Evolutionary conservation across 2,113 vertebrate species (phyloP), one percentile per base, ranked within the genome.

Genomic region (Stomatorhinus ivindoensis): DNA sequence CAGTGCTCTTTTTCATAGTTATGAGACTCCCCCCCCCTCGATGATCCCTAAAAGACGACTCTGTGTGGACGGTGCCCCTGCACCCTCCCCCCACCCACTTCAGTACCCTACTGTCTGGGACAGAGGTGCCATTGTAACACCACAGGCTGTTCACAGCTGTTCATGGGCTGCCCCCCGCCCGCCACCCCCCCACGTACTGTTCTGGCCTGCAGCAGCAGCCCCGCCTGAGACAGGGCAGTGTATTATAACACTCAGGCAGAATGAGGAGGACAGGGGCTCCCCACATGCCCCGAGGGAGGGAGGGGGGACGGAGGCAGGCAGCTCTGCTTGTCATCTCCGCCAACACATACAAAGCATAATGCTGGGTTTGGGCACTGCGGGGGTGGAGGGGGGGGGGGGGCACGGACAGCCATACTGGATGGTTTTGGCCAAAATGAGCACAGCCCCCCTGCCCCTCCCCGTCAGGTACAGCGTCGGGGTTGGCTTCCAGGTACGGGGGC

Each of bases 261-360:
- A 15, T 85, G 46, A 85, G 83, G 46, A 50, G 83, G 15, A 48
- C 42, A n/a, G 83, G 44, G 65, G 27, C 65, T 73, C 65, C n/a
- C 65, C n/a, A 31, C 10, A 27, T 35, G 27, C 11, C 65, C n/a
- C 8, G 2, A 69, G 65, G 65, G 65, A 35, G n/a, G 27, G 27
- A 21, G 51, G 51, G 51, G 51, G 17, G 51, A 99, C 90, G 98
- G 55, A n/a, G 55, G 21, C 55, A n/a, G 55, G 21, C 21, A n/a
- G 55, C 55, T 58, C 55, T 58, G 55, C 55, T n/a, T 2, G 6
- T 58, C 55, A 58, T 58, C 21, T n/a, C 55, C 7, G 7, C 55
- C 55, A n/a, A 24, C 7, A 58, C 53, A 58, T 58, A 24, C 55
- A 58, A 8, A 58, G 7, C 21, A 58, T 58, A 58, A 58, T 9